These are phyloP conservation scores for Hydriomena furcata DNA, from an alignment of 2,888 invertebrate genomes.

Conservation along the genomic window DNA sequence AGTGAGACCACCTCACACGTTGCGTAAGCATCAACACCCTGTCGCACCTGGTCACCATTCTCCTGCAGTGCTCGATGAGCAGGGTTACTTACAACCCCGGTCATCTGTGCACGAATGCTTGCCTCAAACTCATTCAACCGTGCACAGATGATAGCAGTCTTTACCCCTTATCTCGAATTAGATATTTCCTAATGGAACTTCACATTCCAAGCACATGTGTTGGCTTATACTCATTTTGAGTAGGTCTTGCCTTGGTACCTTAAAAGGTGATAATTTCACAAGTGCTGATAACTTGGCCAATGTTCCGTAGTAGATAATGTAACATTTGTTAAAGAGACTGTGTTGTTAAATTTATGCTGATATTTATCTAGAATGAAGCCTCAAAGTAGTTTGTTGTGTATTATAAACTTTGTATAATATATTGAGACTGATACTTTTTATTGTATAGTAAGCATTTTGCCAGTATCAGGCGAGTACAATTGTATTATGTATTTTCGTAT, in stretches of 20 bases:
- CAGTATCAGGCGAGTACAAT: slow-evolving; percentile 66
- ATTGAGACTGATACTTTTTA: slow-evolving; percentile 77
- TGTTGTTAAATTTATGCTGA: slow-evolving; percentile 58
- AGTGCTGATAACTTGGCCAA: slow-evolving; percentile 62
- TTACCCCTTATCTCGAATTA: slow-evolving; percentile 65
- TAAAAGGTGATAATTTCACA: slow-evolving; percentile 60
- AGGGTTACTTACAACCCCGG: slow-evolving; percentile 80
- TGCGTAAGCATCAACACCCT: slow-evolving; percentile 69
- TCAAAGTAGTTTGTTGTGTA: slow-evolving; percentile 52
- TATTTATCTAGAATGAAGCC: slow-evolving; percentile 57
- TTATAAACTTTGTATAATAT: slow-evolving; percentile 44
- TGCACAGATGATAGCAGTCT: slow-evolving; percentile 73
- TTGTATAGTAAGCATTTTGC: slow-evolving; percentile 59
- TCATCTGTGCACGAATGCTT: slow-evolving; percentile 78
- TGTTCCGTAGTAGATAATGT: slow-evolving; percentile 61
- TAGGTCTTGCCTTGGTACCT: slow-evolving; percentile 70
- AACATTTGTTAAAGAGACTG: slow-evolving; percentile 62
- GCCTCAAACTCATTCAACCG: slow-evolving; percentile 76
- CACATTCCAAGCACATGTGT: slow-evolving; percentile 80
- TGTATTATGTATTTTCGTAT: slow-evolving; percentile 76
- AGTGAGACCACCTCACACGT: slow-evolving; percentile 72
- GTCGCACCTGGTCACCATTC: slow-evolving; percentile 65
- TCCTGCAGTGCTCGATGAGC: slow-evolving; percentile 78
- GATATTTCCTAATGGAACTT: slow-evolving; percentile 76
- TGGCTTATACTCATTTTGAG: slow-evolving; percentile 65